These are phyloP conservation scores for Rosalia funebris DNA, from an alignment of 2,888 invertebrate genomes.

Conservation along the genomic window DNA sequence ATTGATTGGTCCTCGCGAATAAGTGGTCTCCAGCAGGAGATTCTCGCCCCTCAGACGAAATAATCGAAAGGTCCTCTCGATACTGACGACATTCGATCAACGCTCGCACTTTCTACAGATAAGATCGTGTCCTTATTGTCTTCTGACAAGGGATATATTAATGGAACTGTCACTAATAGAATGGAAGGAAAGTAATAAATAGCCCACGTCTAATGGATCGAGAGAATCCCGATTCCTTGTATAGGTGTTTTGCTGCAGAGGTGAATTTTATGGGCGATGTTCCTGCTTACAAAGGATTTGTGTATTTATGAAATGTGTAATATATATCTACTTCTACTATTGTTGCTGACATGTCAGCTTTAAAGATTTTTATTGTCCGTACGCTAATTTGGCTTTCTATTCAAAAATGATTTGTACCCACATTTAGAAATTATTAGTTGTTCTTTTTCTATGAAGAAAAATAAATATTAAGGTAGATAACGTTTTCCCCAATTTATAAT, in stretches of 20 bases:
- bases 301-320: no score
- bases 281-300: no score
- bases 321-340: no score
- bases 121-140: constrained; percentile 33
- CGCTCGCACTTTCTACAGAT: constrained; percentile 14
- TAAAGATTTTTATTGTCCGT: no score
- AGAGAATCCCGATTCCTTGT: constrained; percentile 24
- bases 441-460: no score
- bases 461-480: no score
- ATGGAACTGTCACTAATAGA: constrained; percentile 40
- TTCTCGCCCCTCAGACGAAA: constrained; percentile 9
- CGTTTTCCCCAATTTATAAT: no score
- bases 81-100: constrained; percentile 10
- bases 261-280: no score
- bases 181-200: constrained; percentile 35
- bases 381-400: no score
- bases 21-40: neutral
- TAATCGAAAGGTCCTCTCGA: neutral
- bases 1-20: neutral
- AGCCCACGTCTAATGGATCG: constrained; percentile 24
- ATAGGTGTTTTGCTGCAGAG: constrained; percentile 7
- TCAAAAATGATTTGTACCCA: no score
- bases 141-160: constrained; percentile 37
- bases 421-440: no score
- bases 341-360: no score